Conservation (phyloP, 2,113 vertebrate species). For the Podocnemis expansa region DNA sequence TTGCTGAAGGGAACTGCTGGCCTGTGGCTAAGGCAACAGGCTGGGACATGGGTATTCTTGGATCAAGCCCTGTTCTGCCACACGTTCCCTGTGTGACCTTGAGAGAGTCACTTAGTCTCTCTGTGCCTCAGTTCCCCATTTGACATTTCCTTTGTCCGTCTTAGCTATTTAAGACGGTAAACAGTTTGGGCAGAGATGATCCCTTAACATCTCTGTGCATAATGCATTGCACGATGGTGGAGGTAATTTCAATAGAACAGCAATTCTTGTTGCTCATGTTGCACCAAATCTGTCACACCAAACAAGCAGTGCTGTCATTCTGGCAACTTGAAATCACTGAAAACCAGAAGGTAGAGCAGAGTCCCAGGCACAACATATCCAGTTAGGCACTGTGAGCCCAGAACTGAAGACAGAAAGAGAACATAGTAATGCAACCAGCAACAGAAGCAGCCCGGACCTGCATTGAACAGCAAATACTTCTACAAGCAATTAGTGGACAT, state of each 20-base stretch:
- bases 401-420: fast-evolving
- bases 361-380: background rate
- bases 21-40: background rate
- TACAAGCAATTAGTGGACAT: background rate
- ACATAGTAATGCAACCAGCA: background rate
- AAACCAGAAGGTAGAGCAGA: background rate
- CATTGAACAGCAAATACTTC: background rate
- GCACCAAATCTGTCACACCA: fast-evolving
- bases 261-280: background rate
- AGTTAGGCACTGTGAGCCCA: background rate
- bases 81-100: fast-evolving
- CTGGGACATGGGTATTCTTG: fast-evolving
- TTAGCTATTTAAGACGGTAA: background rate
- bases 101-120: background rate
- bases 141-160: fast-evolving
- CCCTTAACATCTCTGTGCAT: background rate
- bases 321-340: fast-evolving
- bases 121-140: background rate
- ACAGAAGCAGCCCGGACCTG: fast-evolving
- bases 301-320: background rate
- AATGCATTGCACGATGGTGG: background rate
- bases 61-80: background rate
- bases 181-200: background rate
- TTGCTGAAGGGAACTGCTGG: fast-evolving
- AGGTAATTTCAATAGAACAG: fast-evolving